Evolutionary conservation across 2,113 vertebrate genomes (phyloP).

Genomic region (Mungos mungo): DNA sequence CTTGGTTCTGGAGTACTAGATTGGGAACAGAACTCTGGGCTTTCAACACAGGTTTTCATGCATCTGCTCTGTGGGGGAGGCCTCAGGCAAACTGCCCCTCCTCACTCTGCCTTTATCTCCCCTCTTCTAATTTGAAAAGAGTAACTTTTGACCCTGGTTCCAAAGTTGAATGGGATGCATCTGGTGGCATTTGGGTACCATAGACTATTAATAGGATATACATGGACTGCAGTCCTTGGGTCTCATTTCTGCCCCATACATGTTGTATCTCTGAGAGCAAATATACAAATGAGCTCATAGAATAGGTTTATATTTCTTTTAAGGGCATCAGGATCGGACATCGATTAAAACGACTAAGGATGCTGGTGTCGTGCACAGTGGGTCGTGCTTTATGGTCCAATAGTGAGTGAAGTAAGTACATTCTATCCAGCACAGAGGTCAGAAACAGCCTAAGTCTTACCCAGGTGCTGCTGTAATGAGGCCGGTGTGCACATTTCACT

Average conservation of each 20-base stretch:
- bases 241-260: background rate
- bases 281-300: background rate
- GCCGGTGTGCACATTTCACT: background rate
- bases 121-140: background rate
- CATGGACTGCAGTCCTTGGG: background rate
- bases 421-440: background rate
- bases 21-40: background rate
- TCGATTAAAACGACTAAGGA: background rate
- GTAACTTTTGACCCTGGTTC: background rate
- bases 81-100: background rate
- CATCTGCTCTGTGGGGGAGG: background rate
- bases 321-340: background rate
- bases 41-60: background rate
- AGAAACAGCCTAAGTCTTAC: background rate
- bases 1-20: background rate
- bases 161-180: background rate
- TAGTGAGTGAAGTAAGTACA: background rate
- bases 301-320: background rate
- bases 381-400: background rate
- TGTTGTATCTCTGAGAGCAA: background rate
- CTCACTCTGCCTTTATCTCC: background rate
- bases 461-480: background rate
- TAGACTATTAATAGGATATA: background rate
- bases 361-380: accelerated
- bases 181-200: background rate